Conservation (phyloP, 2,113 vertebrate species). For the Pipra filicauda region DNA sequence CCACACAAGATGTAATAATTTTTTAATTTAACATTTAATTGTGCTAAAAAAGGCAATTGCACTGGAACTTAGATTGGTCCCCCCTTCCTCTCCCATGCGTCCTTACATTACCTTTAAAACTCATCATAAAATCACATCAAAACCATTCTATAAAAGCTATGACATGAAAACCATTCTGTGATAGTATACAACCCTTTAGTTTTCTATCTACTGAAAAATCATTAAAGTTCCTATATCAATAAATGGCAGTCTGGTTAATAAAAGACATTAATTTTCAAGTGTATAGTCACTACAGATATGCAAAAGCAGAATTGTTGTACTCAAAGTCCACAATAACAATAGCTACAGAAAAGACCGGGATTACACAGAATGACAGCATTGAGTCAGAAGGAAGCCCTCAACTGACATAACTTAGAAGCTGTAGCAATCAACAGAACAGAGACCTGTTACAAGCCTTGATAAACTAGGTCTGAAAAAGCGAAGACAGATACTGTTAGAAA, state of each 20-base stretch:
- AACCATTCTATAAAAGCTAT: neutral
- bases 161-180: neutral
- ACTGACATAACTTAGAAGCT: neutral
- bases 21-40: neutral
- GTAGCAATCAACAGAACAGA: neutral
- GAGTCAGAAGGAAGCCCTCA: neutral
- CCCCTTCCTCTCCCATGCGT: neutral
- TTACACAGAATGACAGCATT: neutral
- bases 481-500: neutral
- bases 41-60: neutral
- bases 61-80: neutral
- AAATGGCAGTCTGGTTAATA: neutral
- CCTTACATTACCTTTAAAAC: neutral
- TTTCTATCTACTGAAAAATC: neutral
- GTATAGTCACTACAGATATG: neutral
- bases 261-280: neutral
- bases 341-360: neutral
- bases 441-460: neutral
- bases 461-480: neutral
- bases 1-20: fast-evolving
- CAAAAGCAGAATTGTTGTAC: neutral
- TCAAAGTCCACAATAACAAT: neutral
- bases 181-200: neutral
- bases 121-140: neutral
- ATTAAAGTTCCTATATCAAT: neutral